These are phyloP conservation scores for Orchestia grillus DNA, from an alignment of 1,140 invertebrate genomes.

Conservation along the genomic window DNA sequence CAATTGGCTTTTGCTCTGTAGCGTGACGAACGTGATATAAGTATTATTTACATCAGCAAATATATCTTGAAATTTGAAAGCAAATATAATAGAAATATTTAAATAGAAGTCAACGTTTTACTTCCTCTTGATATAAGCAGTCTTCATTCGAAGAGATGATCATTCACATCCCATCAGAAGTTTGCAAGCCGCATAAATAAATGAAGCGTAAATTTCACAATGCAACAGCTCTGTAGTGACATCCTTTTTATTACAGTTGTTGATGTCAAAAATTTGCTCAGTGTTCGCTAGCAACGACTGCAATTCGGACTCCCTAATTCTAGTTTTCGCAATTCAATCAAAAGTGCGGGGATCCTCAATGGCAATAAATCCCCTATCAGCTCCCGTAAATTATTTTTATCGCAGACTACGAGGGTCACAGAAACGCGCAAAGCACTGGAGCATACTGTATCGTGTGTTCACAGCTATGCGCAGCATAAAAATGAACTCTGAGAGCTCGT, in stretches of 20 bases:
- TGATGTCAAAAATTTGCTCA: neutral
- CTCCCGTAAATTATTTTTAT: neutral
- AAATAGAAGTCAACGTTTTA: neutral
- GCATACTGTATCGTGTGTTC: neutral
- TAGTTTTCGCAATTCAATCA: neutral
- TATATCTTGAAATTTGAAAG: too few species aligned
- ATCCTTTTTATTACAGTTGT: neutral
- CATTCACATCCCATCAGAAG: neutral
- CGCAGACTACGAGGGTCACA: neutral
- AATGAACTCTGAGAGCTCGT: neutral
- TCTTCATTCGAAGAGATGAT: neutral
- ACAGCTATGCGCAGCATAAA: neutral
- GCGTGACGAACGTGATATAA: too few species aligned
- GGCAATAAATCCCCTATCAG: neutral
- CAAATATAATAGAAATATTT: neutral
- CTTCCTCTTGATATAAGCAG: neutral
- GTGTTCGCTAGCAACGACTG: neutral
- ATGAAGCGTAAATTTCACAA: neutral
- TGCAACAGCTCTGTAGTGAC: neutral
- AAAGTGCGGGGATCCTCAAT: neutral
- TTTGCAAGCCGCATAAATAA: neutral
- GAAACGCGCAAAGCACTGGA: neutral
- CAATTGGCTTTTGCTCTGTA: too few species aligned
- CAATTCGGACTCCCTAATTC: neutral
- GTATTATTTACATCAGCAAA: too few species aligned